These are phyloP conservation scores for Acipenser transmontanus DNA, from an alignment of 2,797 vertebrate species.

Conservation along the genomic window DNA sequence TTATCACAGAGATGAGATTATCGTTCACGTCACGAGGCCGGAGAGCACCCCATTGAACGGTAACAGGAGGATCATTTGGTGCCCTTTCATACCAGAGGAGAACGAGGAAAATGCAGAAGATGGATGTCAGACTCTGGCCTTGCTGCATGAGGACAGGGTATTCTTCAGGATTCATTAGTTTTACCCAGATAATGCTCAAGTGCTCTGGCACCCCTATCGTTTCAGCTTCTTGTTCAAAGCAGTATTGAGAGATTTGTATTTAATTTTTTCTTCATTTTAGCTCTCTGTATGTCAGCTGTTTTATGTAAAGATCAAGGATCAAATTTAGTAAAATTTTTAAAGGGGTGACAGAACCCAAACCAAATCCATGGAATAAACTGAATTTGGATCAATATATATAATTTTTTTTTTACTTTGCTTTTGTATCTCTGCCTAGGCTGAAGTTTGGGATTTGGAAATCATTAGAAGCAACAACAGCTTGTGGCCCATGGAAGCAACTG, in stretches of 20 bases:
- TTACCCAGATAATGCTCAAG: too few relatives aligned
- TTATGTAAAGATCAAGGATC: too few relatives aligned
- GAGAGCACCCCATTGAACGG: slow-evolving; percentile 77
- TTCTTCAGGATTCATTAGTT: slow-evolving; percentile 15
- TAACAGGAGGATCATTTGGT: slow-evolving; percentile 92
- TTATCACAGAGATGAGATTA: slow-evolving; percentile 77
- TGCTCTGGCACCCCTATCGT: too few relatives aligned
- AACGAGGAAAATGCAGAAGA: slow-evolving; percentile 85
- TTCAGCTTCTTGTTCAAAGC: too few relatives aligned
- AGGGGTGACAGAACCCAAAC: too few relatives aligned
- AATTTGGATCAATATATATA: too few relatives aligned
- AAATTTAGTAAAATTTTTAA: too few relatives aligned
- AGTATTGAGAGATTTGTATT: too few relatives aligned
- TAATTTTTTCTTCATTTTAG: too few relatives aligned
- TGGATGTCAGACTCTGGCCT: slow-evolving; percentile 79
- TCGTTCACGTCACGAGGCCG: slow-evolving; percentile 80
- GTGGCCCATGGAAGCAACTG: slow-evolving; percentile 79
- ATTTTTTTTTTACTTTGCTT: background rate
- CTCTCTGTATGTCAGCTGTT: too few relatives aligned
- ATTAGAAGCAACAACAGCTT: slow-evolving; percentile 71
- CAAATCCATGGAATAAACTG: too few relatives aligned
- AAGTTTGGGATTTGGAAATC: slow-evolving; percentile 94
- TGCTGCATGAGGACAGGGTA: slow-evolving; percentile 93
- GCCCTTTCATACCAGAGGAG: slow-evolving; percentile 90
- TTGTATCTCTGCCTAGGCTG: slow-evolving; percentile 62